Conservation (phyloP, 2,113 vertebrate genomes). For the Perognathus longimembris region DNA sequence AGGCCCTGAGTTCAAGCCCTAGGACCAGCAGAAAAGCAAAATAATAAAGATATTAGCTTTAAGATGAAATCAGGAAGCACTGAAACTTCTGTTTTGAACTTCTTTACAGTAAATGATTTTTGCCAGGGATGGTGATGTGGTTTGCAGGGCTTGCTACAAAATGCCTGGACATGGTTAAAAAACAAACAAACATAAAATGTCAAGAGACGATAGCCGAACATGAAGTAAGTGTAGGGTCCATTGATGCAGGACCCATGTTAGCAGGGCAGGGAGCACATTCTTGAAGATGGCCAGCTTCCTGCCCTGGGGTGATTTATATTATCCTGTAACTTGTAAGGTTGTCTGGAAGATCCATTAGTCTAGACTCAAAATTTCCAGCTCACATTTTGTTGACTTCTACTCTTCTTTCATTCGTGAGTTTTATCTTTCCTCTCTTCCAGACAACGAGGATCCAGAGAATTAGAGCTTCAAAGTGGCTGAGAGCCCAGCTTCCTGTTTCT, state of each 20-base stretch:
- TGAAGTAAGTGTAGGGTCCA: not conserved
- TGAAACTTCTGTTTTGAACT: not conserved
- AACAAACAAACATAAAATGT: not conserved
- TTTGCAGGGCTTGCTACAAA: not conserved
- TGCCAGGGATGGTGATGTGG: not conserved
- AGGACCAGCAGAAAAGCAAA: not conserved
- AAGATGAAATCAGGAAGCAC: not conserved
- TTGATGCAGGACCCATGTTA: rapidly evolving
- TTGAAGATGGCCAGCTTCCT: not conserved
- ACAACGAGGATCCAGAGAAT: not conserved
- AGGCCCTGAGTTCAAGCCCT: too few relatives aligned
- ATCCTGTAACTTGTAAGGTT: not conserved
- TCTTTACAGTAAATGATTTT: not conserved
- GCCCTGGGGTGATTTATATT: not conserved
- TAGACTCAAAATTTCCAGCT: not conserved
- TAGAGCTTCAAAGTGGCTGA: not conserved
- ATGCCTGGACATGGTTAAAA: not conserved
- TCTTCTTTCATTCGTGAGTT: not conserved
- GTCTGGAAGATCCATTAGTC: not conserved
- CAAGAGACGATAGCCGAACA: not conserved
- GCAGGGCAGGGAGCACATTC: not conserved
- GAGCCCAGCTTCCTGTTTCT: not conserved
- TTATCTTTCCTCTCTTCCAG: not conserved
- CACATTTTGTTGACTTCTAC: not conserved
- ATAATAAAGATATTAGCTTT: too few relatives aligned